Evolutionary conservation across 2,888 invertebrate species (phyloP).

Genomic region (Sinohyriopsis cumingii): DNA sequence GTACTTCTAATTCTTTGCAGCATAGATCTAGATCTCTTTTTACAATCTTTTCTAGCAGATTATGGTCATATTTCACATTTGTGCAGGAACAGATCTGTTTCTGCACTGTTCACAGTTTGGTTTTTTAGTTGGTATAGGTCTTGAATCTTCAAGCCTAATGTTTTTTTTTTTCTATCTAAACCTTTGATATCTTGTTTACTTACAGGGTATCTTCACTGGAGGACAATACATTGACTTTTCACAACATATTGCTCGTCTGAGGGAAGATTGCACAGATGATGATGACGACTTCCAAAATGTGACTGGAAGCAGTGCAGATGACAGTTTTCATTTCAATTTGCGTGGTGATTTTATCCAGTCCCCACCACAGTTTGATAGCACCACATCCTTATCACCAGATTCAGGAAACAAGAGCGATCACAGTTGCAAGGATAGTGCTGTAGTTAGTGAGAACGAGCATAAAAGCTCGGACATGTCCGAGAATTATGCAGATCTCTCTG

Average conservation of each 20-base stretch:
- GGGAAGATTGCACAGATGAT: constrained; percentile 27
- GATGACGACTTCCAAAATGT: constrained; percentile 37
- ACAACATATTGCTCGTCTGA: constrained; percentile 16
- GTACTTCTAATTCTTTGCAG: too few relatives aligned
- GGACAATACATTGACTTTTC: constrained; percentile 21
- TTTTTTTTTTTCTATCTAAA: too few relatives aligned
- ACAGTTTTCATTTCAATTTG: constrained; percentile 38
- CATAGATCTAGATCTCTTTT: too few relatives aligned
- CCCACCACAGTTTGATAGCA: constrained; percentile 35
- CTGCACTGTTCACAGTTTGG: too few relatives aligned
- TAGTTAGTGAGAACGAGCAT: constrained; percentile 61
- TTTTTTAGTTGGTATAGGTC: too few relatives aligned
- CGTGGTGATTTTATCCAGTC: constrained; percentile 42
- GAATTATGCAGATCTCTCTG: constrained; percentile 37
- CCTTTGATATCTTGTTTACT: constrained; percentile 11
- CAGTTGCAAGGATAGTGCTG: constrained; percentile 62
- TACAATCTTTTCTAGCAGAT: too few relatives aligned
- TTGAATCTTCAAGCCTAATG: too few relatives aligned
- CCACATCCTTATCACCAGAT: constrained; percentile 31
- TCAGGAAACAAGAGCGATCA: constrained; percentile 38
- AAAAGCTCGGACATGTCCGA: constrained; percentile 50
- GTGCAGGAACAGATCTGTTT: too few relatives aligned
- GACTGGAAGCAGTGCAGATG: constrained; percentile 34
- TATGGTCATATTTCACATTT: too few relatives aligned
- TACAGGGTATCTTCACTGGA: constrained; percentile 39